These are phyloP conservation scores for Apotomis capreana DNA, from an alignment of 2,888 invertebrate species.

Conservation along the genomic window DNA sequence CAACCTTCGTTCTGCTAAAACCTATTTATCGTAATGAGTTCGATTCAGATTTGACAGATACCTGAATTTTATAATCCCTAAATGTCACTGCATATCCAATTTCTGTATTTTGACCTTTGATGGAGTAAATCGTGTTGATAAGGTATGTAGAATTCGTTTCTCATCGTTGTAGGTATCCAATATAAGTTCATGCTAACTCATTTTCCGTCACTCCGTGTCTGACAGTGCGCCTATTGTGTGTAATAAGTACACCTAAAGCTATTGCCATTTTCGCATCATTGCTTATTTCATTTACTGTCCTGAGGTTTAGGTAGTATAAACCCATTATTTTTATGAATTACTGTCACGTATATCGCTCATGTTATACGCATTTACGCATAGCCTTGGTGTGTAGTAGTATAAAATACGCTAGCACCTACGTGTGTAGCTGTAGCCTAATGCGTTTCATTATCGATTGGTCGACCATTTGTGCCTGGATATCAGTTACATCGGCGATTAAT, in stretches of 20 bases:
- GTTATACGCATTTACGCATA: not conserved
- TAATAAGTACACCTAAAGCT: no score
- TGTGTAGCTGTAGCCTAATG: conserved; percentile 8
- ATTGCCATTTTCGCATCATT: no score
- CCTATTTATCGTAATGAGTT: conserved; percentile 27
- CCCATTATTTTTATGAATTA: not conserved
- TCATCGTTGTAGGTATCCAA: no score
- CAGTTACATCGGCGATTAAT: conserved; percentile 35
- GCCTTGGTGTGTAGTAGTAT: not conserved
- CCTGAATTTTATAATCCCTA: not conserved
- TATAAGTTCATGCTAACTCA: no score
- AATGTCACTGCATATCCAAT: not conserved
- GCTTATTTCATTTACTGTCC: no score
- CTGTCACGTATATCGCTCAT: not conserved
- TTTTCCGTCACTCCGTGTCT: no score
- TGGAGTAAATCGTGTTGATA: not conserved
- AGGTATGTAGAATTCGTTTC: not conserved
- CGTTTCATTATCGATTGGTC: conserved; percentile 23
- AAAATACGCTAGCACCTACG: not conserved
- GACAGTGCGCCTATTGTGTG: no score
- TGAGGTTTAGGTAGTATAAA: no score
- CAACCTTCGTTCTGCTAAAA: conserved; percentile 21
- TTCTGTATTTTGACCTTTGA: not conserved
- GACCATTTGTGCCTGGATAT: conserved; percentile 16
- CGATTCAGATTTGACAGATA: conserved; percentile 14